Percentiles rank a stretch among this genome's conserved stretches.
These are phyloP conservation scores for Pampusana beccarii DNA, from an alignment of 2,113 vertebrate genomes.

Conservation along the genomic window DNA sequence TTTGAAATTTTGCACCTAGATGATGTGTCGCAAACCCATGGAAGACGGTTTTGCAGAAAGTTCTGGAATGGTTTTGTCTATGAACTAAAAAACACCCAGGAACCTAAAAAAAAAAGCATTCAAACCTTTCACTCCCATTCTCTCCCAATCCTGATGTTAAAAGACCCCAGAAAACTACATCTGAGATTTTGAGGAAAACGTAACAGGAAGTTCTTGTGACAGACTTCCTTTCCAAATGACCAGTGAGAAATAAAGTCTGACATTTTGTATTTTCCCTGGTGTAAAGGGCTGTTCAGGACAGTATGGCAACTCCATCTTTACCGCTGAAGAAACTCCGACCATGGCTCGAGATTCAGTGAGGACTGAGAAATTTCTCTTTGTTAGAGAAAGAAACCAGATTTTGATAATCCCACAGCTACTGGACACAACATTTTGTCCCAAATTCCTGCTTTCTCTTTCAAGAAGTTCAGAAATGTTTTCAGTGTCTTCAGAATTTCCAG, in stretches of 20 bases:
- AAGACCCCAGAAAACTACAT: fast-evolving
- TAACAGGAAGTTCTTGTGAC: not conserved
- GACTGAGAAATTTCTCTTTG: not conserved
- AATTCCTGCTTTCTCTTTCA: not conserved
- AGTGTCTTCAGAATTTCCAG: not conserved
- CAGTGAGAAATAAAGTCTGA: not conserved
- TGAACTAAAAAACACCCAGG: not conserved
- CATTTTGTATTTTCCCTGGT: not conserved
- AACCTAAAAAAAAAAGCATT: not conserved
- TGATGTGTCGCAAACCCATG: not conserved
- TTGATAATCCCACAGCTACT: not conserved
- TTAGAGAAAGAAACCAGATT: not conserved
- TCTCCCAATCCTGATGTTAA: not conserved
- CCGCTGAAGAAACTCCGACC: not conserved
- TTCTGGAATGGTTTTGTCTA: not conserved
- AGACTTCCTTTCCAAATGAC: not conserved
- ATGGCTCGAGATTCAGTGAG: not conserved
- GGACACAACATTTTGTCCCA: not conserved
- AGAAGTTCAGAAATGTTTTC: not conserved
- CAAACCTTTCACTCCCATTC: not conserved
- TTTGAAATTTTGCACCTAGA: not conserved
- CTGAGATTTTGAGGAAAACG: not conserved
- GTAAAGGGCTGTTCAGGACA: not conserved
- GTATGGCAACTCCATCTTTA: not conserved
- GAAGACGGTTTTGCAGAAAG: not conserved